A percentile compares a stretch with the other conserved stretches of the same genome.
These are phyloP conservation scores for Syngnathus scovelli DNA, from an alignment of 2,113 vertebrate genomes.

Conservation along the genomic window DNA sequence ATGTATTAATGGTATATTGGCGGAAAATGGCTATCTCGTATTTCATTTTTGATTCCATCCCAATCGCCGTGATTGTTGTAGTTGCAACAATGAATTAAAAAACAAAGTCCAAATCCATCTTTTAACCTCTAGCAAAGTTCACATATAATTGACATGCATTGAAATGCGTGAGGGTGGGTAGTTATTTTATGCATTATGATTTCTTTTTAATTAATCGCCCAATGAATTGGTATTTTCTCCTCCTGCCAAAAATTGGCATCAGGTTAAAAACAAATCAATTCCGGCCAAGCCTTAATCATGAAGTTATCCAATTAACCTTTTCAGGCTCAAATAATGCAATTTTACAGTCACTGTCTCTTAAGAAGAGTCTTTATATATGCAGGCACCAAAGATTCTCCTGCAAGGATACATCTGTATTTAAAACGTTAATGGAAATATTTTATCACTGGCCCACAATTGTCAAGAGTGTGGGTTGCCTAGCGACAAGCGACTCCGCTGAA, in stretches of 20 bases:
- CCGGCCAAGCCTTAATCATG: too few relatives aligned
- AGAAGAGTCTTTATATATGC: not conserved
- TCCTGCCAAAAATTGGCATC: too few relatives aligned
- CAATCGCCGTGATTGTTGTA: too few relatives aligned
- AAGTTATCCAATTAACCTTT: too few relatives aligned
- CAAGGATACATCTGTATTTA: not conserved
- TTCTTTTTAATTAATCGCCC: not conserved
- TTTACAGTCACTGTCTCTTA: not conserved
- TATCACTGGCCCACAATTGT: not conserved
- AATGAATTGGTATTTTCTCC: too few relatives aligned
- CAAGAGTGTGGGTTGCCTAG: slow-evolving; percentile 38
- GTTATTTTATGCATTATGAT: not conserved
- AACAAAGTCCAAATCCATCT: too few relatives aligned
- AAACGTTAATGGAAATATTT: not conserved
- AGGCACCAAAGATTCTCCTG: not conserved
- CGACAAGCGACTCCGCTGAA: slow-evolving; percentile 43
- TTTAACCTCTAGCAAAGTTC: too few relatives aligned
- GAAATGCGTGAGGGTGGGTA: too few relatives aligned
- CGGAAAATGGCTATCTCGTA: not conserved
- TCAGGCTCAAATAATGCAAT: not conserved
- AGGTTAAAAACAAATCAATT: too few relatives aligned
- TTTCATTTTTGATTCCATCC: not conserved
- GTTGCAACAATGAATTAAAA: too few relatives aligned
- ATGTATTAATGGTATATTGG: too few relatives aligned
- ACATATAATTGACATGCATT: too few relatives aligned